Base-by-base conservation (phyloP, 1,140 invertebrate genomes). In the Eupristina koningsbergeri region DNA sequence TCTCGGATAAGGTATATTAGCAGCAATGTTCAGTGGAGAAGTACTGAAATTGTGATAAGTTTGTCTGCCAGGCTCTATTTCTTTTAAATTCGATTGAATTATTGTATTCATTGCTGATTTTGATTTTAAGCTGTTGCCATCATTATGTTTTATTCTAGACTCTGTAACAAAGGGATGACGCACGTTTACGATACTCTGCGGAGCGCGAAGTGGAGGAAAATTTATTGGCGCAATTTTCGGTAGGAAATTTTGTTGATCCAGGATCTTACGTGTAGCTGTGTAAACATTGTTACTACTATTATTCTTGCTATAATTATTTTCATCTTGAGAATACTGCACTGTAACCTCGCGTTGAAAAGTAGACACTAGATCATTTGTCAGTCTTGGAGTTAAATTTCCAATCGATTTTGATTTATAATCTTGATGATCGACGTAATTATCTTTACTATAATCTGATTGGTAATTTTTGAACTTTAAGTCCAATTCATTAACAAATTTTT, bases 181-280 rank as follows among this genome's bases (percentile, higher is more conserved):
- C 15, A 89, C 87, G 58, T 90, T 90, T 1, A 91, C 89, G 45
- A 90, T 89, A 41, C 89, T 90, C 71, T 89, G 90, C 1, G 89
- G 89, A 0, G 89, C 89, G 6, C 89, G 86, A 41, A 91, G 36
- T 13, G 89, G 89, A 3, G 90, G 89, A 58, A 90, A 91, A 84
- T 90, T 91, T 3, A 87, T 84, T 13, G 87, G 87, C 13, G 88
- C 83, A 75, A 87, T 86, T 81, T 90, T 90, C 29, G 86, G 71
- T 5, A 78, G 17, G 17, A 78, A 34, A 73, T 83, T 87, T 41
- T 89, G 86, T 58, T 89, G 87, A n/a, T 89, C 88, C 34, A 88
- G 41, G 13, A 78, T 84, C 39, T 91, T 91, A 22, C 87, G 84
- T 22, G 80, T 84, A 0, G 87, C 29, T 0, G 82, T 39, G 8